phyloP scores from a whole-genome alignment of 2,113 vertebrate genomes.

The Clinocottus analis region DNA sequence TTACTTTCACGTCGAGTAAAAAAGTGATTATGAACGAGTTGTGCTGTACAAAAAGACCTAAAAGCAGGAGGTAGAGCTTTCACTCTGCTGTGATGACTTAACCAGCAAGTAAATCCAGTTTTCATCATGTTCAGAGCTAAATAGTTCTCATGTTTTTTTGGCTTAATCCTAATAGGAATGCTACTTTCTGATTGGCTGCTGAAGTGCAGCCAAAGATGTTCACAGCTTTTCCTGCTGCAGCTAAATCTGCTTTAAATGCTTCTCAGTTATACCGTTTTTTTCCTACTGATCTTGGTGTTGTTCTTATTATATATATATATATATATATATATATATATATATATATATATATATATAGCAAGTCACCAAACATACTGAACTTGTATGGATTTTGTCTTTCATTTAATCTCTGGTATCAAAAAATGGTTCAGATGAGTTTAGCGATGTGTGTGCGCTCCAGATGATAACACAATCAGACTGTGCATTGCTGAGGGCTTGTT shows the following conservation, averaged over 20 bases:
- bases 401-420: not conserved
- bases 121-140: not conserved
- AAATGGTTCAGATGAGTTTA: not conserved
- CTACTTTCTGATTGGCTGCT: not conserved
- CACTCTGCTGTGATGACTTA: not conserved
- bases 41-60: not conserved
- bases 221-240: not conserved
- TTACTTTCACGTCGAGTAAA: no score
- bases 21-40: not conserved
- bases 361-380: not conserved
- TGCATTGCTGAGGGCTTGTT: not conserved
- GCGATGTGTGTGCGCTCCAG: not conserved
- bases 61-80: not conserved
- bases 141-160: not conserved
- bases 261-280: not conserved
- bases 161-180: not conserved
- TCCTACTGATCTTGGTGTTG: not conserved
- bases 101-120: constrained; percentile 21
- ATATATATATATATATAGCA: not conserved
- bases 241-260: not conserved
- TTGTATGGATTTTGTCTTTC: not conserved
- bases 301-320: not conserved
- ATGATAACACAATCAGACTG: not conserved
- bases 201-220: not conserved
- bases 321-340: not conserved